Evolutionary conservation across 2,113 vertebrate genomes (phyloP).

Genomic region (Butastur rufipennis): DNA sequence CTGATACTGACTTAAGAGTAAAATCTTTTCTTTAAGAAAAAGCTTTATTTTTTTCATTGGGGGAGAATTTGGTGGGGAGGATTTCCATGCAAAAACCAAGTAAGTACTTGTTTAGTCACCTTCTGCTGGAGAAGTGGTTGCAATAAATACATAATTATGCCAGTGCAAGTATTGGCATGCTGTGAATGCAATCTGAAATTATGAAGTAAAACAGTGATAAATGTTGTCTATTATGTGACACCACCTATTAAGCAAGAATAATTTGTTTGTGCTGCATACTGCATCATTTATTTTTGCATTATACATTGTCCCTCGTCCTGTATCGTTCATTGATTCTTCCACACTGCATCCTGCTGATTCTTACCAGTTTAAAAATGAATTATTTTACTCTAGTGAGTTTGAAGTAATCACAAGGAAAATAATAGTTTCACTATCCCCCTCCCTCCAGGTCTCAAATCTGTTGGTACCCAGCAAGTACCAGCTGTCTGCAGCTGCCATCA

Average conservation of each 20-base stretch:
- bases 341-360: neutral
- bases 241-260: neutral
- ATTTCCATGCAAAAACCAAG: neutral
- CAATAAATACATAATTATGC: neutral
- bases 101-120: neutral
- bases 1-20: neutral
- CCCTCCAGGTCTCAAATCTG: neutral
- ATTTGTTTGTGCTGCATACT: neutral
- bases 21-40: neutral
- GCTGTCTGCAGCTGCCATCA: neutral
- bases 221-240: neutral
- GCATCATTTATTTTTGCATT: neutral
- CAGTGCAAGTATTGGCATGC: neutral
- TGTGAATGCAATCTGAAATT: neutral
- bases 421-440: neutral
- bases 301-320: neutral
- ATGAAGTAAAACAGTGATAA: conserved; percentile 14
- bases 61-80: neutral
- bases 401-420: neutral
- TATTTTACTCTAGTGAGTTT: neutral
- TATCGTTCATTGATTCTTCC: neutral
- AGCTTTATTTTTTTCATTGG: neutral
- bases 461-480: neutral
- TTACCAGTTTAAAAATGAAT: neutral
- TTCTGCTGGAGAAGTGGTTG: neutral